Percentiles rank a stretch among this genome's conserved stretches.
phyloP scores from a whole-genome alignment of 2,888 invertebrate species.

The Mellilla xanthometata region DNA sequence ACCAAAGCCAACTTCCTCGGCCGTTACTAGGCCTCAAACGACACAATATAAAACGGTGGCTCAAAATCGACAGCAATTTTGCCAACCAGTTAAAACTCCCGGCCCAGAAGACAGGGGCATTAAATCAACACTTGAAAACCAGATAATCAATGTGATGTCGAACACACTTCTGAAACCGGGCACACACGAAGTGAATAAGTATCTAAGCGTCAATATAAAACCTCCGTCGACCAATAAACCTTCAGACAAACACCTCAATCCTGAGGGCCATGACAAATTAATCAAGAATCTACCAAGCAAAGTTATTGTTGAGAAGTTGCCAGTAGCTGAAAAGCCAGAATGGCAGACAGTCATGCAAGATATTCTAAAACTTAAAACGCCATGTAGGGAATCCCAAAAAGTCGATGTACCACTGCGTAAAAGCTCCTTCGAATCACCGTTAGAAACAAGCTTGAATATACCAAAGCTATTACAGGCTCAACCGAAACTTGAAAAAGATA shows the following conservation, averaged over 20 bases:
- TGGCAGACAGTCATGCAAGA: conserved; percentile 68
- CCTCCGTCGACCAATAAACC: not conserved
- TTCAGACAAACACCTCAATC: conserved; percentile 3
- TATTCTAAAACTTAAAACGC: conserved; percentile 64
- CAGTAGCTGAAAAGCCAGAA: conserved; percentile 31
- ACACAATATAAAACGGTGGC: no score
- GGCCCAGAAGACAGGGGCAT: not conserved
- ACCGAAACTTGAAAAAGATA: not conserved
- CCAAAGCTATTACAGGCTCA: no score
- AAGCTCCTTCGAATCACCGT: conserved; percentile 40
- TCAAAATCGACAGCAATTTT: not conserved
- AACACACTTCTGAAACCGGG: conserved; percentile 23
- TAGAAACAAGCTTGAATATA: conserved; percentile 37
- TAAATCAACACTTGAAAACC: conserved; percentile 3
- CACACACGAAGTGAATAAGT: conserved; percentile 6
- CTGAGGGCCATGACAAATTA: conserved; percentile 8
- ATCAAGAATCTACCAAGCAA: conserved; percentile 18
- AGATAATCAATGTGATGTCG: conserved; percentile 26
- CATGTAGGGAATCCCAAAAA: conserved; percentile 60
- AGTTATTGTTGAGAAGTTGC: conserved; percentile 12
- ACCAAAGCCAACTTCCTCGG: conserved; percentile 10
- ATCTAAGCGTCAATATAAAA: conserved; percentile 1
- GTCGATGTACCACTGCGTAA: conserved; percentile 58
- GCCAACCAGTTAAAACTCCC: no score
- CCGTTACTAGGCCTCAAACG: not conserved